Percentiles rank a stretch among this genome's conserved stretches.
These are phyloP conservation scores for Eupithecia dodoneata DNA, from an alignment of 2,888 invertebrate species.

Conservation along the genomic window DNA sequence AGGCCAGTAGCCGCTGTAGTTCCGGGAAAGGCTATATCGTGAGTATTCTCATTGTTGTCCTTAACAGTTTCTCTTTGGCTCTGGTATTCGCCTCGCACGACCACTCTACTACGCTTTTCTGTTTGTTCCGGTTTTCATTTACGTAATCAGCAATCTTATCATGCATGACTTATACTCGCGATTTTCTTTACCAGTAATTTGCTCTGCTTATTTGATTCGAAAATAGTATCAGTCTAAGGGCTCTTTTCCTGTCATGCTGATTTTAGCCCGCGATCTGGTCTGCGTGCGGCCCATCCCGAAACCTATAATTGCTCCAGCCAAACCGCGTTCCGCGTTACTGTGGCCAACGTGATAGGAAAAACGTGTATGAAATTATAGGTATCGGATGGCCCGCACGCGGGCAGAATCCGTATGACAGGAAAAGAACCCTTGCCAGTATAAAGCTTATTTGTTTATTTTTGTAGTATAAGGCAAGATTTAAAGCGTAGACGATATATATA, in stretches of 20 bases:
- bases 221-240: constrained; percentile 8
- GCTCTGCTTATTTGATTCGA: constrained; percentile 27
- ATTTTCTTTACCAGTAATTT: constrained; percentile 28
- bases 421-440: constrained; percentile 17
- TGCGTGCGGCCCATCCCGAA: too few relatives aligned
- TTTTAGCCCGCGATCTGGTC: too few relatives aligned
- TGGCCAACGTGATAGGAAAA: too few relatives aligned
- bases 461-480: constrained; percentile 25
- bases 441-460: background rate
- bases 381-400: too few relatives aligned
- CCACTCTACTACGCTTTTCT: constrained; percentile 50
- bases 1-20: constrained; percentile 96
- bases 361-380: too few relatives aligned
- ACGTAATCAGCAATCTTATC: constrained; percentile 41
- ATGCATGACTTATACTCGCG: constrained; percentile 44
- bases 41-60: constrained; percentile 86
- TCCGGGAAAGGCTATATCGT: constrained; percentile 98
- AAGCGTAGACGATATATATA: constrained; percentile 35
- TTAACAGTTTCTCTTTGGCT: constrained; percentile 60
- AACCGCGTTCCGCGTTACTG: too few relatives aligned
- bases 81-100: constrained; percentile 56
- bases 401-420: too few relatives aligned
- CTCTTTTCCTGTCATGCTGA: too few relatives aligned
- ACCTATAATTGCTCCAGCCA: too few relatives aligned
- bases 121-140: constrained; percentile 46